Evolutionary conservation across 2,888 invertebrate genomes (phyloP), one percentile per base, ranked within the genome.

Genomic region (Acleris laterana): DNA sequence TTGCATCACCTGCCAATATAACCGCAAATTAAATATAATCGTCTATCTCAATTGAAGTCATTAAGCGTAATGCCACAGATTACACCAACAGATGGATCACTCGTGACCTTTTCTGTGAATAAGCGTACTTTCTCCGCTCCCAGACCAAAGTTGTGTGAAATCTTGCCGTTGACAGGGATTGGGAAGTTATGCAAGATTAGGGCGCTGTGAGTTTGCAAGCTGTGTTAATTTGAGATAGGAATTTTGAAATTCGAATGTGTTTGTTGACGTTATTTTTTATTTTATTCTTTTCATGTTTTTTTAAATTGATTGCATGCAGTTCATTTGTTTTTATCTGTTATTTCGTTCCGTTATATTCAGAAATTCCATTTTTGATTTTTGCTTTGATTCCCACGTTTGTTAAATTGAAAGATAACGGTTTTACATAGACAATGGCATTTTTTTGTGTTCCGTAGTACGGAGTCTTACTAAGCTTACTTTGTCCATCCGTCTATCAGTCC

Each of bases 171-270:
- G 58, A 63, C 51, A 58, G 13, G 62, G 49, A 19, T 49, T 20
- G 48, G 51, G 53, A 60, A 64, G 59, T 60, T 64, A 55, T 53
- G 48, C 46, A 59, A 55, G 64, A 64, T 64, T 60, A 64, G 20
- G 53, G 60, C 11, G 52, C 48, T 11, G 64, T 25, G n/a, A 60
- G 49, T 60, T 64, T 42, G 59, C 53, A 64, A 60, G 53, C 50
- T 60, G 53, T 38, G 53, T 25, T 62, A 49, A 48, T 64, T 51
- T 28, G 63, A 20, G 62, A 63, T 56, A 63, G 44, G 13, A 22
- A 13, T 50, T 20, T 50, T 13, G 22, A 3, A 16, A 7, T 46
- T n/a, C 6, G 46, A 46, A 17, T 3, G 5, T n/a, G 4, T 44
- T n/a, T n/a, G n/a, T 44, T 32, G 32, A 32, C 32, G n/a, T n/a